Evolutionary conservation across 2,797 vertebrate genomes (phyloP), one percentile per base, ranked within the genome.

Genomic region (Hippoglossus hippoglossus): DNA sequence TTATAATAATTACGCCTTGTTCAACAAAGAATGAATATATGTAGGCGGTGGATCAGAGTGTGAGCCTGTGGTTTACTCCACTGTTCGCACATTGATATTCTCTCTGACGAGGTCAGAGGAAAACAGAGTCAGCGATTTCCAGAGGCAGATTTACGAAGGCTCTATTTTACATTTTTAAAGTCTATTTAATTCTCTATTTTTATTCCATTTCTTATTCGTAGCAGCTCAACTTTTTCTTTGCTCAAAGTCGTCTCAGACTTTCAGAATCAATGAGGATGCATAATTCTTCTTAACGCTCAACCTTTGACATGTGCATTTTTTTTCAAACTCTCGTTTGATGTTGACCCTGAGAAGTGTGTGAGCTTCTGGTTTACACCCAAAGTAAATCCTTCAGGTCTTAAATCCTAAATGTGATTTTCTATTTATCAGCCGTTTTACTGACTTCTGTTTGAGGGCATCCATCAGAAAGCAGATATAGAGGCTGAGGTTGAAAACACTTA

Each of bases 71-170:
- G 9, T 39, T 39, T 11, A 39, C 12, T 12, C 3, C 3, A 1
- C 11, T 12, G 36, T 39, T 4, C 36, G 1, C 8, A 7, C 8
- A 11, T 28, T 21, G 28, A 34, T 36, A 28, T 4, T 11, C 31
- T 3, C 31, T 36, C n/a, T 0, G 5, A 24, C 1, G 50, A 77
- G 71, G 71, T 73, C 83, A 79, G 62, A 61, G 55, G 50, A 73
- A 77, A 22, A 25, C 61, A 0, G 39, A 65, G 73, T 80, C 79
- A 87, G 84, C 63, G 9, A 4, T 69, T 77, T 72, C 57, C 34
- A 36, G 34, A 3, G 11, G 3, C 9, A 36, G 9, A 10, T 36
- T 36, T 36, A 10, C 34, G 10, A 36, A 36, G 8, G 8, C 34
- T 68, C n/a, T n/a, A n/a, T n/a, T 76, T 73, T 64, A 78, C 51